These are phyloP conservation scores for Diceros bicornis DNA, from an alignment of 2,797 vertebrate genomes.

Conservation along the genomic window DNA sequence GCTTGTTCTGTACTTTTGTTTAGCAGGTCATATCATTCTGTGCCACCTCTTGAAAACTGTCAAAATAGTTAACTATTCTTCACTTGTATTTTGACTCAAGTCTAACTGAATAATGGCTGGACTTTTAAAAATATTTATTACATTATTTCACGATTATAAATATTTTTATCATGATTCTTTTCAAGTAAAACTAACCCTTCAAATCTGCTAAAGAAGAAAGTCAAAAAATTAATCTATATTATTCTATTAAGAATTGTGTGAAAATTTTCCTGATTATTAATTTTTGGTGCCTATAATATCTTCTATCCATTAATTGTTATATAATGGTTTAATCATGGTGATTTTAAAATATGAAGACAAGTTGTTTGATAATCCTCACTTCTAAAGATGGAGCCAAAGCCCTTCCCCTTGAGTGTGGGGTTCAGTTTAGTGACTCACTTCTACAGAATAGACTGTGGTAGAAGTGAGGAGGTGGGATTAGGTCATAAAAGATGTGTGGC, in stretches of 20 bases:
- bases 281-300: background rate
- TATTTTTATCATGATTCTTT: background rate
- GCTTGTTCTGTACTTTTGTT: background rate
- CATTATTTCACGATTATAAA: background rate
- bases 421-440: background rate
- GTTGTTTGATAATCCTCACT: background rate
- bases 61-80: conserved; percentile 5
- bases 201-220: background rate
- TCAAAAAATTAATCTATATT: background rate
- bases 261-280: background rate
- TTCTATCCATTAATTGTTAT: background rate
- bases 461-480: background rate
- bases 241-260: background rate
- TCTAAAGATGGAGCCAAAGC: background rate
- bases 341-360: conserved; percentile 32
- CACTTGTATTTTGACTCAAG: background rate
- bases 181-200: background rate
- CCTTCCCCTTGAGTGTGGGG: background rate
- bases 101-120: background rate
- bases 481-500: background rate
- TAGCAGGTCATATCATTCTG: background rate
- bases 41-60: background rate
- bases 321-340: background rate
- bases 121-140: background rate
- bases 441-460: background rate